A percentile compares a stretch with the other conserved stretches of the same genome.
Conservation (phyloP, 2,797 vertebrate species). For the Rhinophrynus dorsalis region DNA sequence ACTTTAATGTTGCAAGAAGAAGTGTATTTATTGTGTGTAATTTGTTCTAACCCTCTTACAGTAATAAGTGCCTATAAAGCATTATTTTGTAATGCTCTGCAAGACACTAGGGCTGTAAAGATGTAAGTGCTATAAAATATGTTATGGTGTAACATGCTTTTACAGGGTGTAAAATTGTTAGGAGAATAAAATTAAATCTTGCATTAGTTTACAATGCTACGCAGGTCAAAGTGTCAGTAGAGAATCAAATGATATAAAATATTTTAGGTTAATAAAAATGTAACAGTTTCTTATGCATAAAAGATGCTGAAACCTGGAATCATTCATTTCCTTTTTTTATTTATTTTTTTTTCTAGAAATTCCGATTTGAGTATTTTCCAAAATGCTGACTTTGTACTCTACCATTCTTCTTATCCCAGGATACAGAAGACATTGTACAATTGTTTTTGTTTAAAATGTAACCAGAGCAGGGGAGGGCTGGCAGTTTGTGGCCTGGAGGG, state of each 20-base stretch:
- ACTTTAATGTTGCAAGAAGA: conserved; percentile 9
- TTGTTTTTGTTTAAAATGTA: too few species aligned
- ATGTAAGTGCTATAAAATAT: conserved; percentile 16
- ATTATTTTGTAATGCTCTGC: conserved; percentile 23
- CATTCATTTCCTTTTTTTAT: too few species aligned
- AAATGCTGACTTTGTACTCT: too few species aligned
- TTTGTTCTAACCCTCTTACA: conserved; percentile 18
- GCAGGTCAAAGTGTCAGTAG: not conserved
- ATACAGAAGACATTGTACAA: too few species aligned
- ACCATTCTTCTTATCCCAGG: too few species aligned
- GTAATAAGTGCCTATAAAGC: conserved; percentile 37
- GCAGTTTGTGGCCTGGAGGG: too few species aligned
- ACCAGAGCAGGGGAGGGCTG: too few species aligned
- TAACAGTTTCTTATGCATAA: too few species aligned
- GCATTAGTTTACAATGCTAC: not conserved
- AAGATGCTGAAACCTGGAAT: too few species aligned
- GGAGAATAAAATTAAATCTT: conserved; percentile 3
- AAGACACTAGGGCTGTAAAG: conserved; percentile 11
- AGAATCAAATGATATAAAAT: not conserved
- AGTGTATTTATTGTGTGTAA: conserved; percentile 27
- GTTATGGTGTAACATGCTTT: conserved; percentile 7
- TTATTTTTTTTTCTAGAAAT: too few species aligned
- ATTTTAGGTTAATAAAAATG: not conserved
- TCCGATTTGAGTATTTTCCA: too few species aligned
- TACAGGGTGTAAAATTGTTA: conserved; percentile 17